Evolutionary conservation across 2,113 vertebrate species (phyloP).

Genomic region (Columba janthina): DNA sequence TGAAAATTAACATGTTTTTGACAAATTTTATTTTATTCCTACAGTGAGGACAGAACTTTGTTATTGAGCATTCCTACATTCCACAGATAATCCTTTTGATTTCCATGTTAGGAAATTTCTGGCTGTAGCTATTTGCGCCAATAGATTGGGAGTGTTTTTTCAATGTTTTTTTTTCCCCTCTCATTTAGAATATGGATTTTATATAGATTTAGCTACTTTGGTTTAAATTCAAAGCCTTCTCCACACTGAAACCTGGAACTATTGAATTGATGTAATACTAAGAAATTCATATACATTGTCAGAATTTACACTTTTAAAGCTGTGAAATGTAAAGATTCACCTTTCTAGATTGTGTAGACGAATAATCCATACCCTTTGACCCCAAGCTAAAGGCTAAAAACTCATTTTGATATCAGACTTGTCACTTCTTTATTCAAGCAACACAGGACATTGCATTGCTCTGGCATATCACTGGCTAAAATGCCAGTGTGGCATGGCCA

Average conservation of each 20-base stretch:
- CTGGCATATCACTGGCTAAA: neutral
- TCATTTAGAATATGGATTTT: neutral
- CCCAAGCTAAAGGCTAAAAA: neutral
- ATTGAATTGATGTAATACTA: neutral
- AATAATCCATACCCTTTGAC: neutral
- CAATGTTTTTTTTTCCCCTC: neutral
- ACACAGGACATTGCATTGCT: neutral
- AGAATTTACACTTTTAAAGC: neutral
- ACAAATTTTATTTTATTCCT: neutral
- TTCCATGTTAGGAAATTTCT: neutral
- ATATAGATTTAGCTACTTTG: neutral
- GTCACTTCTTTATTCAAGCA: neutral
- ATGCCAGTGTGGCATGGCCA: neutral
- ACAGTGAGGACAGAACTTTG: neutral
- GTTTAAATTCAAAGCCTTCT: neutral
- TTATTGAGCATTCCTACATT: neutral
- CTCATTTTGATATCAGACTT: neutral
- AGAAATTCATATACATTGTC: neutral
- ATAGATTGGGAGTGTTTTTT: neutral
- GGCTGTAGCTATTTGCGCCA: neutral
- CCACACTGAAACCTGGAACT: neutral
- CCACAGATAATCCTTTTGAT: neutral
- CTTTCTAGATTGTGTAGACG: neutral
- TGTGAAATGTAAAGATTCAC: fast-evolving
- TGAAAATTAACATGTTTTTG: neutral